Base-by-base conservation (phyloP, 2,113 vertebrate species). In the Prunella fulvescens region DNA sequence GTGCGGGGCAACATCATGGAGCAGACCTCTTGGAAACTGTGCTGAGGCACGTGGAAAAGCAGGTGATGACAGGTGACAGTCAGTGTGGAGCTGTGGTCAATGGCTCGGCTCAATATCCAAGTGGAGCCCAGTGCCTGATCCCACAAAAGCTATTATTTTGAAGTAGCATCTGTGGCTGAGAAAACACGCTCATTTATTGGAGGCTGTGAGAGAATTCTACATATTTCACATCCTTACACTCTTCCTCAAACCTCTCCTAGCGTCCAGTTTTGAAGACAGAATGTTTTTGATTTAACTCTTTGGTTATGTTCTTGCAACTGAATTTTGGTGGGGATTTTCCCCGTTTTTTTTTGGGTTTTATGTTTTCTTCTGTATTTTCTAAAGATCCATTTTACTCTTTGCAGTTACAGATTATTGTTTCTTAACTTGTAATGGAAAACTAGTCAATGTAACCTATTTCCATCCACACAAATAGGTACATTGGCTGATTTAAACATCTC, bases 21-120 rank as follows among this genome's bases (percentile, higher is more conserved):
- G 44, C 44, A 81, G 18, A 33, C 3, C 42, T 28, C 39, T 4
- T 1, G 19, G 60, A 39, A 51, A 51, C 19, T 5, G 0, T 12
- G 44, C 33, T 33, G 67, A 73, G 67, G 26, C 37, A 67, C 1
- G 4, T 20, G 39, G 60, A 20, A 39, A 39, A 29, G 1, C 10
- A 44, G 44, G 53, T 1, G 1, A 31, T 1, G 2, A 10, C 3
- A 20, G 44, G 60, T 33, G 67, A 44, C 37, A 19, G 67, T 9
- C 22, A 33, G 2, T 23, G 58, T 0, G 6, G 60, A 51, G 4
- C 2, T 45, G 45, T 58, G 44, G 7, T 14, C 77, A 60, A 3
- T 28, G 58, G 44, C 86, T 37, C 0, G 0, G 35, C 57, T 64
- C 4, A 0, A 20, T 33, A 12, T 1, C 44, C 37, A 17, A 39